Evolutionary conservation across 2,888 invertebrate species (phyloP), one percentile per base, ranked within the genome.

Genomic region (Drosophila lutescens): DNA sequence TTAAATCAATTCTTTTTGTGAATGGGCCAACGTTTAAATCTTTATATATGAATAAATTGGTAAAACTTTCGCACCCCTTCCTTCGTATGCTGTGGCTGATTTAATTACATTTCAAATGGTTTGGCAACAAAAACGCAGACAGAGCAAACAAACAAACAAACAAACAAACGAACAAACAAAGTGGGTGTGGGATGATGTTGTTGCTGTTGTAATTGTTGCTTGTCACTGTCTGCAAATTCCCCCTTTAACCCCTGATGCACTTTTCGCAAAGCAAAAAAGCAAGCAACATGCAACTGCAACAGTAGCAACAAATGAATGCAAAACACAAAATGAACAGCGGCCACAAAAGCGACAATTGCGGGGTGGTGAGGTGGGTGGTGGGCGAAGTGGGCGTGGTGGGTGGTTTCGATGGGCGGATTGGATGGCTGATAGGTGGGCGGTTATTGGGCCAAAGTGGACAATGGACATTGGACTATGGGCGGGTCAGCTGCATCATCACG

Each of bases 21-120:
- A 46, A 15, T 15, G 12, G 9, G n/a, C 46, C 2, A 46, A 49
- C 23, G 41, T 36, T 49, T 41, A 43, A 49, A 49, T 49, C 49
- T 23, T 17, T 26, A 7, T 63, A 7, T 63, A 65, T 69, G 57
- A 69, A 71, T 72, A 72, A 60, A 62, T 62, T 50, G 59, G 57
- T 40, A 49, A 43, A 30, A 30, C 47, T 49, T 55, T 32, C 13
- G 9, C 32, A 44, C 26, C n/a, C 49, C 10, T 15, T 38, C 49
- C 10, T 15, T 38, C 41, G 50, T 30, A 32, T 51, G 30, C 43
- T 54, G 73, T 9, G 36, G 53, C 58, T 74, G 72, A 72, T 74
- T 74, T 72, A 72, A 72, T 72, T 72, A 74, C 67, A 72, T 72
- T 72, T 72, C 58, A 74, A 74, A 73, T 50, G 53, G 74, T 70